These are phyloP conservation scores for Darevskia nairensis DNA, from an alignment of 2,797 vertebrate genomes.

Conservation along the genomic window DNA sequence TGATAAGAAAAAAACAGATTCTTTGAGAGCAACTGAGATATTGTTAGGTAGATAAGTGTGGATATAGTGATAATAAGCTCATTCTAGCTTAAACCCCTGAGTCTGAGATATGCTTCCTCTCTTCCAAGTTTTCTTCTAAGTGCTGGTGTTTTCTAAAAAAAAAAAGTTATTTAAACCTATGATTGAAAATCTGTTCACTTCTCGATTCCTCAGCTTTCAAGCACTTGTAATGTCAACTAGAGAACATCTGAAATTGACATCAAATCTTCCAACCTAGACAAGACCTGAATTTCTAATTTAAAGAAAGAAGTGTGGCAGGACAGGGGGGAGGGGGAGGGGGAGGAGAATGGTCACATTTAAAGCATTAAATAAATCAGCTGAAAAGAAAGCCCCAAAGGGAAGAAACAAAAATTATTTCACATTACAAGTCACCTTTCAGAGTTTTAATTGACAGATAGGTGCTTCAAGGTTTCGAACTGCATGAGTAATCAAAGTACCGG, in stretches of 20 bases:
- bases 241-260: neutral
- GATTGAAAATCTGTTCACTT: slow-evolving; percentile 19
- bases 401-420: neutral
- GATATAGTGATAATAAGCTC: slow-evolving; percentile 9
- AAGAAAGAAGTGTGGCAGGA: neutral
- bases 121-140: neutral
- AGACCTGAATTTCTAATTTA: slow-evolving; percentile 6
- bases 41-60: slow-evolving; percentile 47
- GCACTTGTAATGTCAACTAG: neutral
- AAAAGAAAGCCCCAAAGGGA: neutral
- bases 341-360: neutral
- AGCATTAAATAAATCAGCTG: neutral
- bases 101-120: neutral
- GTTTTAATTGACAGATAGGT: slow-evolving; percentile 14
- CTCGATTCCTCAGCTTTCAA: neutral
- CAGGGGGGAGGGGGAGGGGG: too few relatives aligned
- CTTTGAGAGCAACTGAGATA: slow-evolving; percentile 53
- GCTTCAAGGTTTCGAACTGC: slow-evolving; percentile 17
- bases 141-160: neutral
- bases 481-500: slow-evolving; percentile 16
- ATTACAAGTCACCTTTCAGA: neutral
- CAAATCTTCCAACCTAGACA: neutral
- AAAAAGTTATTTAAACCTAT: slow-evolving; percentile 3
- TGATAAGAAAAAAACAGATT: slow-evolving; percentile 14
- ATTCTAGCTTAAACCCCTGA: neutral